These are phyloP conservation scores for Euphonia xanthogaster DNA, from an alignment of 2,797 vertebrate species.

Conservation along the genomic window DNA sequence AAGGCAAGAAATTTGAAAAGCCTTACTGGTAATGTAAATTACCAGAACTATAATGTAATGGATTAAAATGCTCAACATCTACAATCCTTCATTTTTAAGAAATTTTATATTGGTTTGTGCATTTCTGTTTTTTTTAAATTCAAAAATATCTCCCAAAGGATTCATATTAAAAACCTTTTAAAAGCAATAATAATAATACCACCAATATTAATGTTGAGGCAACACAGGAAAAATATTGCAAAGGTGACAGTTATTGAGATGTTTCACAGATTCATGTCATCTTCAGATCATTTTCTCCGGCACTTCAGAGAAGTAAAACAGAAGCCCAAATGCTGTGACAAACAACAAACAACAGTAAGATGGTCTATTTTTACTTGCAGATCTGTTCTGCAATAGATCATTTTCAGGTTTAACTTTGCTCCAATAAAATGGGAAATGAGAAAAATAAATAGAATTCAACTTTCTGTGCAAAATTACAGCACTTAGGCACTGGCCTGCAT, in stretches of 20 bases:
- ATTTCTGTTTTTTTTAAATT: neutral
- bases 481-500: neutral
- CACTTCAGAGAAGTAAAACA: neutral
- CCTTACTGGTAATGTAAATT: neutral
- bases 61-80: neutral
- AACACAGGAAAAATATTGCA: neutral
- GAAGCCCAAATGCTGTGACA: neutral
- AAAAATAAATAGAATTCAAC: neutral
- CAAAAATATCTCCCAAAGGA: neutral
- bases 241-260: neutral
- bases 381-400: neutral
- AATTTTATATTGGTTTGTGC: neutral
- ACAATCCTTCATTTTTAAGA: neutral
- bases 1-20: neutral
- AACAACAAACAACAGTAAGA: neutral
- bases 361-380: neutral
- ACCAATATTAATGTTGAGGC: neutral
- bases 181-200: neutral
- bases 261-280: neutral
- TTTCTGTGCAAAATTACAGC: neutral
- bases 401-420: neutral
- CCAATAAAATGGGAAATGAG: neutral
- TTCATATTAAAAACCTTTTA: neutral
- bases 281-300: neutral
- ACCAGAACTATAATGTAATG: neutral